These are phyloP conservation scores for Aphaenogaster ashmeadi DNA, from an alignment of 1,140 invertebrate genomes.

Conservation along the genomic window DNA sequence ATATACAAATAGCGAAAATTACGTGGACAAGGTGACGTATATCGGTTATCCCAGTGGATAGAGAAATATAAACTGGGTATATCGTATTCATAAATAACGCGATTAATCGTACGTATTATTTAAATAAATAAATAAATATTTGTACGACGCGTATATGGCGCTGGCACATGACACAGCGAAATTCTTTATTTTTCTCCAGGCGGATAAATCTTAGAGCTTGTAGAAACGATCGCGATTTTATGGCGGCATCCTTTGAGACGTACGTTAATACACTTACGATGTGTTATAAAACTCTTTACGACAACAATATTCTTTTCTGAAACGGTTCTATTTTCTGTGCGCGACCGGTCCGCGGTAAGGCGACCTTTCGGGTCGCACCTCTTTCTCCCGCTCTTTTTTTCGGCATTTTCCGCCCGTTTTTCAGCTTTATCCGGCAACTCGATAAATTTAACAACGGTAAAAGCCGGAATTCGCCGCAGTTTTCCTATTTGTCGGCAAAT, in stretches of 20 bases:
- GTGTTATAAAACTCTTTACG: constrained; percentile 12
- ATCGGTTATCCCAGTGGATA: not conserved
- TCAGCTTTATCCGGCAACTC: constrained; percentile 55
- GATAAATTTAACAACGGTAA: constrained; percentile 62
- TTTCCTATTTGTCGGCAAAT: constrained; percentile 59
- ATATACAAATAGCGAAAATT: constrained; percentile 18
- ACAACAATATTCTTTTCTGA: not conserved
- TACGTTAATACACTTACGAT: constrained; percentile 8
- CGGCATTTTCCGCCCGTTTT: constrained; percentile 50
- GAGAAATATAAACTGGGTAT: not conserved
- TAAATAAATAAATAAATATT: constrained; percentile 40
- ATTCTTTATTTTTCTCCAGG: not conserved
- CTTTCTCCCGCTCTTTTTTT: constrained; percentile 27
- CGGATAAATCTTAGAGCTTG: not conserved
- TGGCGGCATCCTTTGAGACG: not conserved
- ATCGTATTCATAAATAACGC: constrained; percentile 3
- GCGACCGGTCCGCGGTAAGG: not conserved
- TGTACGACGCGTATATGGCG: not conserved
- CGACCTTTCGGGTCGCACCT: constrained; percentile 34
- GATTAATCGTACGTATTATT: constrained; percentile 5
- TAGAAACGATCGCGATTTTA: constrained; percentile 8
- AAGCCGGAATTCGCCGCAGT: constrained; percentile 57
- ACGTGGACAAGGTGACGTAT: not conserved
- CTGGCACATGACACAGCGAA: not conserved
- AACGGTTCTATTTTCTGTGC: constrained; percentile 34